Evolutionary conservation across 2,113 vertebrate species (phyloP).

Genomic region (Xenus cinereus): DNA sequence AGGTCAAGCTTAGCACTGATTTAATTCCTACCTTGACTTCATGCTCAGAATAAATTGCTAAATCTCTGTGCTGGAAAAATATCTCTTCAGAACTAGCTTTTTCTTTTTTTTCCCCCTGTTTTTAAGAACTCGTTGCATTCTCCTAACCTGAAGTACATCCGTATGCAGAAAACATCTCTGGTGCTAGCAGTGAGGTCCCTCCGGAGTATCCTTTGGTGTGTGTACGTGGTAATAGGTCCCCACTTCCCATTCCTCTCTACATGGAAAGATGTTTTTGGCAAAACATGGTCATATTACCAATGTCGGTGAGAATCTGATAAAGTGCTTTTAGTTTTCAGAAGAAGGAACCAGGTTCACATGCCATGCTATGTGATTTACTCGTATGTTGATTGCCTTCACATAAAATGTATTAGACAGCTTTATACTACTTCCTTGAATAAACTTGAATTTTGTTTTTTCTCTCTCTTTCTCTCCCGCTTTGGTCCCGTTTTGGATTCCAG

Average conservation of each 20-base stretch:
- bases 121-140: not conserved
- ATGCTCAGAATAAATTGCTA: not conserved
- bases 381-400: not conserved
- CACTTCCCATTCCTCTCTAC: not conserved
- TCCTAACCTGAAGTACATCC: not conserved
- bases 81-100: not conserved
- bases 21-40: not conserved
- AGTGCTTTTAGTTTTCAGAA: not conserved
- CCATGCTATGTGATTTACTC: not conserved
- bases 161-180: not conserved
- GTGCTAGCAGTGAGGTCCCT: not conserved
- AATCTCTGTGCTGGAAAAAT: not conserved
- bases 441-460: not conserved
- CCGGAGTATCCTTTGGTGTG: not conserved
- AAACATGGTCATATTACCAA: not conserved
- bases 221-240: not conserved
- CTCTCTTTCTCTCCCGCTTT: not conserved
- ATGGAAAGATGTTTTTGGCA: not conserved
- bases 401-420: not conserved
- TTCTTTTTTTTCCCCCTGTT: no score
- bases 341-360: not conserved
- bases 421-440: not conserved
- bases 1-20: not conserved
- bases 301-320: not conserved
- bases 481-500: conserved; percentile 60